Evolutionary conservation across 2,113 vertebrate genomes (phyloP), one percentile per base, ranked within the genome.

Genomic region (Romanogobio albipinnatus): DNA sequence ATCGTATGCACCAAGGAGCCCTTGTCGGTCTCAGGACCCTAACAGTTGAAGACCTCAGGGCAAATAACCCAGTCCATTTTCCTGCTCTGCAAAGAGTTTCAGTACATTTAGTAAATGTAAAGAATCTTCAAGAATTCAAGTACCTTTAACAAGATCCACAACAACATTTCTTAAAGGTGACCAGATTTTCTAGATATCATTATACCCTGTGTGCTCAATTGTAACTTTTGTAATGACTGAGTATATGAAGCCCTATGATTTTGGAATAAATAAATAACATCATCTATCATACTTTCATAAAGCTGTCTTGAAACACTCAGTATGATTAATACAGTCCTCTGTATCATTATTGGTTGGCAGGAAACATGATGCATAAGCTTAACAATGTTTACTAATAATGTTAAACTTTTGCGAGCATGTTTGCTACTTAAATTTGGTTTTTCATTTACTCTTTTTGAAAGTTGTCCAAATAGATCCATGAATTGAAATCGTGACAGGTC

Each of bases 291-390:
- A 47, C 59, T 29, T 64, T 17, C 36, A 80, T 26, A 64, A 43
- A 24, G n/a, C 58, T 80, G 39, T 80, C 58, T 47, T 62, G 36
- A 64, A 80, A 45, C 39, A 62, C 58, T 79, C n/a, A 19, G 36
- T 39, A 58, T 49, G 73, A 75, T 75, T 75, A 75, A 75, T 29
- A 75, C 73, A 3, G 45, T 59, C 29, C 33, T 39, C 49, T 7
- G 26, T 78, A 59, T 19, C 53, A 59, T 78, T 59, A 78, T 56
- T 43, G 51, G 26, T 59, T 78, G 53, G 76, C 76, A 43, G 29
- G 29, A 78, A 59, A 78, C 59, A 59, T 22, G 76, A 78, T 43
- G 33, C 76, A 78, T 79, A 80, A 64, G 78, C 36, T 47, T 45
- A 62, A 36, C 7, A 66, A 45, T 10, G 78, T 47, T 79, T 80